Evolutionary conservation across 1,140 invertebrate genomes (phyloP), one percentile per base, ranked within the genome.

Genomic region (Ceratina calcarata): DNA sequence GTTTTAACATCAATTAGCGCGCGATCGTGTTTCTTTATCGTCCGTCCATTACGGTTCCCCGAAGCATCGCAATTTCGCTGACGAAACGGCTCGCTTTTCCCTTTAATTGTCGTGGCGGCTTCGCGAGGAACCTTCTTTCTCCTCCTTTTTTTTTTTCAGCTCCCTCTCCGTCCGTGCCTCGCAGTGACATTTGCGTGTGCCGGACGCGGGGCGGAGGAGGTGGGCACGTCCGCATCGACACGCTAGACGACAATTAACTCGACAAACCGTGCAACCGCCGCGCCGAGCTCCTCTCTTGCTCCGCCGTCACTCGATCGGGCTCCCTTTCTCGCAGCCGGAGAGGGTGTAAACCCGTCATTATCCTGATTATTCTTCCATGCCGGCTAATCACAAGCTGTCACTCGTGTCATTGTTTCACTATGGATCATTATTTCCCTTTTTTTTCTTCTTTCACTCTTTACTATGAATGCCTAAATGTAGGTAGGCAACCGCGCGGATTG

Each of bases 161-260:
- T 45, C 24, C 37, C 37, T 45, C 16, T 13, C 16, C 64, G 24
- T 51, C 70, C 69, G 64, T 72, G 70, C 73, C 65, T 85, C 61
- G 60, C 60, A 69, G 74, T 81, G 85, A 89, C 85, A 89, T 90
- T 90, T 89, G 89, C 88, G 88, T 89, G 83, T 82, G 84, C 80
- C 81, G 76, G 71, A 85, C 78, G 67, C 55, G 67, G 72, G 55
- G 37, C 37, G 37, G 37, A 45, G 37, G 37, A 45, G 37, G 37
- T 45, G 37, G 57, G 61, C 85, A 86, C 72, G 58, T 82, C 88
- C 86, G 83, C 83, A 88, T 89, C 86, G 87, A 92, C 91, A 92
- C 91, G 91, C 91, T 90, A 92, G 88, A 90, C 86, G 88, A 92
- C 91, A 92, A 92, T 92, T 92, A 92, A 92, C 89, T 88, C 87